phyloP scores from a whole-genome alignment of 2,888 invertebrate species.

The Theristus sp. region DNA sequence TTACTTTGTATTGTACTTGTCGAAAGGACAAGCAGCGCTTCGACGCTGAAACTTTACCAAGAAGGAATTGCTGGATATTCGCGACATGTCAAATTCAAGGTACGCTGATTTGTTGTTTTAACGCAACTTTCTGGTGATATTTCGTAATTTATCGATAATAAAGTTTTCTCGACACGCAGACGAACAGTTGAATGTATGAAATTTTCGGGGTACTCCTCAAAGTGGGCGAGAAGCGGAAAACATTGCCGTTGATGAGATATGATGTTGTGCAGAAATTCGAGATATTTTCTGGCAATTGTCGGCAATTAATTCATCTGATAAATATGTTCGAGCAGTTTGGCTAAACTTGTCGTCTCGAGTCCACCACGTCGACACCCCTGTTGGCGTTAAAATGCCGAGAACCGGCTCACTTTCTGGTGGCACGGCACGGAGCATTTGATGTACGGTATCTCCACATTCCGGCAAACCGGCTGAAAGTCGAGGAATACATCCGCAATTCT shows the following conservation, averaged over 20 bases:
- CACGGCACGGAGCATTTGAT: slow-evolving; percentile 76
- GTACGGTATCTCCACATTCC: slow-evolving; percentile 91
- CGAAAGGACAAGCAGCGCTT: slow-evolving; percentile 96
- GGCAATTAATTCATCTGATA: background rate
- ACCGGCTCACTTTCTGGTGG: slow-evolving; percentile 72
- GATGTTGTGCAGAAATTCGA: slow-evolving; percentile 83
- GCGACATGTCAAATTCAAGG: slow-evolving; percentile 71
- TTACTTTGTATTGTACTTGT: slow-evolving; percentile 61
- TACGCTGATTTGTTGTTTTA: too few species aligned
- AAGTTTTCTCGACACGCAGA: too few species aligned
- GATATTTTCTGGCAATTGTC: background rate
- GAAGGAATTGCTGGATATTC: slow-evolving; percentile 85
- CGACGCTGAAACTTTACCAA: slow-evolving; percentile 89
- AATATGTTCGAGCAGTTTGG: slow-evolving; percentile 47
- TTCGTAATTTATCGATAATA: too few species aligned
- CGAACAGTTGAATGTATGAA: too few species aligned
- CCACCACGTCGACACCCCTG: slow-evolving; percentile 95
- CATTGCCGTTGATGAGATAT: slow-evolving; percentile 86
- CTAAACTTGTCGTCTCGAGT: slow-evolving; percentile 85
- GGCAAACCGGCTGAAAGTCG: slow-evolving; percentile 88
- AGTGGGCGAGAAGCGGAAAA: slow-evolving; percentile 75
- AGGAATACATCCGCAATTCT: slow-evolving; percentile 90
- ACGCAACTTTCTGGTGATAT: too few species aligned
- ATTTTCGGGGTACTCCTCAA: slow-evolving; percentile 53
- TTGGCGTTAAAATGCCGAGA: slow-evolving; percentile 39